Evolutionary conservation across 2,113 vertebrate species (phyloP).

Genomic region (western clawed frog (Xenopus tropicalis)): DNA sequence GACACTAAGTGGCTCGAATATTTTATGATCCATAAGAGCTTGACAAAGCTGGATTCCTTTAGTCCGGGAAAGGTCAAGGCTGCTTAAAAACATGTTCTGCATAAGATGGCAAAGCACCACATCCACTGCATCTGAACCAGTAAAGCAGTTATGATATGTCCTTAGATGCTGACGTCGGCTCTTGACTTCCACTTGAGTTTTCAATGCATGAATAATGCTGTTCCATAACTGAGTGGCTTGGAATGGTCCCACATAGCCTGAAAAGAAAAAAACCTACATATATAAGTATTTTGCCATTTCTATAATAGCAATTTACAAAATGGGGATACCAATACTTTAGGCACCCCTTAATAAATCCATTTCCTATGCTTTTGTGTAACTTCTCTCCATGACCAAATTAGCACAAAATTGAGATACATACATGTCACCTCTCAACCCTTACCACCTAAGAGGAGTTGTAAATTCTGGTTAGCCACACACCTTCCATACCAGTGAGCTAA

Average conservation of each 20-base stretch:
- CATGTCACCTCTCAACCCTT: too few species aligned
- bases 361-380: too few species aligned
- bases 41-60: conserved; percentile 80
- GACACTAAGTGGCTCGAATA: conserved; percentile 73
- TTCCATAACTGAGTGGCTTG: conserved; percentile 79
- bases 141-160: conserved; percentile 71
- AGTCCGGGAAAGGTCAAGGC: conserved; percentile 72
- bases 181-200: conserved; percentile 74
- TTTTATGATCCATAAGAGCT: conserved; percentile 78
- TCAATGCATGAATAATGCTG: conserved; percentile 74
- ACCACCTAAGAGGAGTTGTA: too few species aligned
- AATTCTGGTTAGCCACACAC: too few species aligned
- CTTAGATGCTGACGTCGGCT: conserved; percentile 65
- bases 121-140: conserved; percentile 74
- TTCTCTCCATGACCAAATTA: too few species aligned
- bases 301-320: too few species aligned
- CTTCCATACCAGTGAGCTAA: too few species aligned
- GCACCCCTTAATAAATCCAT: too few species aligned
- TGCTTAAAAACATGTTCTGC: conserved; percentile 76
- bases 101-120: conserved; percentile 79
- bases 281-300: too few species aligned
- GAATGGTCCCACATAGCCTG: conserved; percentile 70
- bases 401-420: too few species aligned
- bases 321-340: too few species aligned
- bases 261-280: conserved; percentile 6